Base-by-base conservation (phyloP, 1,140 invertebrate species). In the Pogonomyrmex barbatus region DNA sequence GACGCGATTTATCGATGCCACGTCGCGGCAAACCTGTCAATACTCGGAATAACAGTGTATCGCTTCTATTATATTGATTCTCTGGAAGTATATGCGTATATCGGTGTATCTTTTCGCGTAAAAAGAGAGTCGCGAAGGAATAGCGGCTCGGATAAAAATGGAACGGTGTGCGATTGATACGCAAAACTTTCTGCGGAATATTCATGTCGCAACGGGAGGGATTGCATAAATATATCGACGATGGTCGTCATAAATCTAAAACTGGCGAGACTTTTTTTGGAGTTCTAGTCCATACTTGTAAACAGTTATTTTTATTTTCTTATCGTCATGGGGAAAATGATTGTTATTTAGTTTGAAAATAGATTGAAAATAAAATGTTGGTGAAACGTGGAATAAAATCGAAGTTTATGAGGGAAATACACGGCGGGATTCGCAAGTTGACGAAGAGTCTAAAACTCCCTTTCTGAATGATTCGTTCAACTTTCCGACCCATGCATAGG, bases 1-100 rank as follows among this genome's bases (percentile, higher is more conserved):
- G 52, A 4, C 42, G 54, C n/a, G 73, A 42, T 86, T 77, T 62
- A 79, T 85, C 83, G 36, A 33, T 79, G 30, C 24, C n/a, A 56
- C 52, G 36, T 68, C 52, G 45, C 12, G 45, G 60, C 14, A 17
- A 56, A 58, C 5, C 39, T 82, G 39, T 82, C 79, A 24, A 82
- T 82, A 47, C 17, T 70, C 50, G 45, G 36, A 14, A 81, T 4
- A n/a, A 50, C 3, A 14, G 9, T 77, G 47, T 56, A 56, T 71
- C 39, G 63, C 10, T 1, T 10, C 71, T 58, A 71, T 71, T 70
- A 71, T 71, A 71, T 82, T 12, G 79, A 82, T 82, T 71, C 42
- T 6, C 78, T 4, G 39, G 36, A 56, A 67, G n/a, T 45, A 1
- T 17, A 39, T 52, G 39, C 33, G 30, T 24, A 24, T 24, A 24